Evolutionary conservation across 2,797 vertebrate species (phyloP), one percentile per base, ranked within the genome.

Genomic region (Acrocephalus scirpaceus): DNA sequence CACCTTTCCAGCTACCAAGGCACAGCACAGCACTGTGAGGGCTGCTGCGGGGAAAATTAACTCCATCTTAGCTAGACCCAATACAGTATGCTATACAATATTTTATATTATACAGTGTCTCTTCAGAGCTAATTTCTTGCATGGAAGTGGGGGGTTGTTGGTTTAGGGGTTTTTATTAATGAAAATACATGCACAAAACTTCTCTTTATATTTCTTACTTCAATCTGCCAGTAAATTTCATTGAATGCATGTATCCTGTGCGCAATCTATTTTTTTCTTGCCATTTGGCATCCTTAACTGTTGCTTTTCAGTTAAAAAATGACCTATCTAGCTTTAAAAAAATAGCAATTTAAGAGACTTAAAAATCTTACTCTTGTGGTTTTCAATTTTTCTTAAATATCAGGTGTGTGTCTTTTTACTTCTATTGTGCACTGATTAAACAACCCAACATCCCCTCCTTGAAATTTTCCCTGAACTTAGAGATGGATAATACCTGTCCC

Each of bases 131-230:
- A 11, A 23, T 36, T 75, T 67, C 44, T 75, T 91, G 18, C 21
- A 29, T 22, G 16, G 16, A 61, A 79, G 12, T 22, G 17, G 62
- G 32, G 2, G 1, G 32, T 69, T 13, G 15, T 53, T 56, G 12
- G 23, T 74, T 30, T 34, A 29, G 0, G 4, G 4, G 1, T 0
- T 22, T 56, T 14, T 10, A 21, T 1, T 0, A 67, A 53, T 45
- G 6, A 53, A 78, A 78, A 83, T 23, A 16, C 6, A 27, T 5
- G 8, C 8, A 40, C 9, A 26, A 15, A 44, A 32, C 9, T 62
- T 72, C 11, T 66, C 6, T 66, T 92, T 48, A 16, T 25, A 45
- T 62, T 50, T 86, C 25, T 58, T 80, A 13, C 11, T 70, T 70
- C 17, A 23, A 58, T 90, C n/a, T 82, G 11, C 29, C 56, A 48